Conservation (phyloP, 2,888 invertebrate species). For the Abscondita cerata region DNA sequence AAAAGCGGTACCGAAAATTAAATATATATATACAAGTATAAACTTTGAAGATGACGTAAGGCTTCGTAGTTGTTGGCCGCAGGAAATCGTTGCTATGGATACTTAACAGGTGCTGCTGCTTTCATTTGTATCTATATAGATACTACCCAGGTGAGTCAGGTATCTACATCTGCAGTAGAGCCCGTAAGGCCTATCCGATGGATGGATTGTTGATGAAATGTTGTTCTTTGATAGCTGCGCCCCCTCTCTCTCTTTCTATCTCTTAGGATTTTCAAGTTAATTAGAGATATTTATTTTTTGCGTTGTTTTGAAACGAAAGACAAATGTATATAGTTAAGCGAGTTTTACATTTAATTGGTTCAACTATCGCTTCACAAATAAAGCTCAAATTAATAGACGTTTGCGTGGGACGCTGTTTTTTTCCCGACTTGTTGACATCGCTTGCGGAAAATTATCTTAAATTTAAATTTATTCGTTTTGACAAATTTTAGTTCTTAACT, state of each 20-base stretch:
- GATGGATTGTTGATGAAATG: constrained; percentile 5
- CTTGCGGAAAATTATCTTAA: too few relatives aligned
- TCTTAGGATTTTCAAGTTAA: constrained; percentile 13
- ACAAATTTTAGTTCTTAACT: too few relatives aligned
- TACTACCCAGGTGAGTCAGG: constrained; percentile 6
- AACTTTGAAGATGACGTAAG: constrained; percentile 45
- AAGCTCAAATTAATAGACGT: too few relatives aligned
- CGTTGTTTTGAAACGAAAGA: background rate
- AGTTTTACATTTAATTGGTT: constrained; percentile 10
- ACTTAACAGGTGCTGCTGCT: constrained; percentile 35
- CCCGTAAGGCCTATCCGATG: background rate
- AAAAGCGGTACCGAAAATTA: constrained; percentile 35
- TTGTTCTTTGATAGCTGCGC: constrained; percentile 1
- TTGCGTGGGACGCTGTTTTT: too few relatives aligned
- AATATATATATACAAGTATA: constrained; percentile 38
- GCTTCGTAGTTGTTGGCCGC: constrained; percentile 46
- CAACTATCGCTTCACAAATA: background rate
- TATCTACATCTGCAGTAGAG: constrained; percentile 2
- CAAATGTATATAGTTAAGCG: background rate
- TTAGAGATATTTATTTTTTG: constrained; percentile 14
- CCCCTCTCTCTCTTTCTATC: background rate
- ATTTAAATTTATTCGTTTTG: too few relatives aligned
- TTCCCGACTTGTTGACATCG: too few relatives aligned
- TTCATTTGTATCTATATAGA: constrained; percentile 16
- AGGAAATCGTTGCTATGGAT: constrained; percentile 41